These are phyloP conservation scores for Drosophila malerkotliana DNA, from an alignment of 1,140 invertebrate species.

Conservation along the genomic window DNA sequence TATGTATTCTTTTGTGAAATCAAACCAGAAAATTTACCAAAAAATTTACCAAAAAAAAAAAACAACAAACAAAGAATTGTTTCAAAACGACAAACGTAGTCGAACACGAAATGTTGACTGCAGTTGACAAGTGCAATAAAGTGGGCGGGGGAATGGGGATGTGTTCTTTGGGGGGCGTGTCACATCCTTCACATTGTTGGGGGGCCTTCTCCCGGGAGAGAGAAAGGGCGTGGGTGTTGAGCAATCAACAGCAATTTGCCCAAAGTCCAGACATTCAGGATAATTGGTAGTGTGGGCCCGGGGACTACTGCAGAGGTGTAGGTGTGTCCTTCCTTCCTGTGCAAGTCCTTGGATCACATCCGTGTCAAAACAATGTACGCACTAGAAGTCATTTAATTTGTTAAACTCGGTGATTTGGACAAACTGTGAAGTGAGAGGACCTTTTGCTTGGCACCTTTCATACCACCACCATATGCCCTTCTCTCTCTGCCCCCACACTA, in stretches of 20 bases:
- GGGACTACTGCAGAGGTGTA: no score
- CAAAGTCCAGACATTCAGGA: constrained; percentile 59
- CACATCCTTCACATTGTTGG: constrained; percentile 57
- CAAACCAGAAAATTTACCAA: constrained; percentile 13
- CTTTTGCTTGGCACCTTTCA: not conserved
- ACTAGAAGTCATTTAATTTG: constrained; percentile 84
- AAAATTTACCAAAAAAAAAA: not conserved
- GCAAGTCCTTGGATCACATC: constrained; percentile 51
- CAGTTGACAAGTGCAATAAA: constrained; percentile 62
- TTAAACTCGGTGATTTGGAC: constrained; percentile 81
- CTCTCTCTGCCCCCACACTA: not conserved
- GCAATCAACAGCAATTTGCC: constrained; percentile 83
- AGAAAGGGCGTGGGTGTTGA: constrained; percentile 15
- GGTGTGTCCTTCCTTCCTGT: not conserved
- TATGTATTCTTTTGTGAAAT: constrained; percentile 9
- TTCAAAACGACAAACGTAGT: constrained; percentile 10
- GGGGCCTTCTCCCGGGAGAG: constrained; percentile 16
- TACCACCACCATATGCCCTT: not conserved
- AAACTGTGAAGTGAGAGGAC: constrained; percentile 40
- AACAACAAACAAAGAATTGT: not conserved
- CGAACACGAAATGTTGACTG: constrained; percentile 43
- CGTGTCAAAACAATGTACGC: constrained; percentile 83
- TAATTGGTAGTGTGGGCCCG: not conserved
- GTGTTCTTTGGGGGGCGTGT: constrained; percentile 14
- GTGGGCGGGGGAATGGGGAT: not conserved